These are phyloP conservation scores for Glyptemys insculpta DNA, from an alignment of 2,797 vertebrate genomes.

Conservation along the genomic window DNA sequence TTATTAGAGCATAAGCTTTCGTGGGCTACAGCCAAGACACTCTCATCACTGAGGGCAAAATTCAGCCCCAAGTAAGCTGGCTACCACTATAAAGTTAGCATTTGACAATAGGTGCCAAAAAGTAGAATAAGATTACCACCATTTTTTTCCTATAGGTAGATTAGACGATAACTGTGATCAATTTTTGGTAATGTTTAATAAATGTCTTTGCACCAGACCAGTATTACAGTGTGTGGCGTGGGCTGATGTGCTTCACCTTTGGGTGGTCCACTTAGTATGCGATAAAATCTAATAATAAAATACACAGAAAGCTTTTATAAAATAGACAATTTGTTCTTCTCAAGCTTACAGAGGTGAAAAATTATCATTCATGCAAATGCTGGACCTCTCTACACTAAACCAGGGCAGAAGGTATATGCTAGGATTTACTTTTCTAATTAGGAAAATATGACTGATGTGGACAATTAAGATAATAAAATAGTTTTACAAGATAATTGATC, in stretches of 20 bases:
- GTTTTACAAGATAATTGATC: constrained; percentile 68
- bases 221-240: background rate
- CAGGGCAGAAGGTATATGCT: constrained; percentile 31
- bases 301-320: constrained; percentile 4
- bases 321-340: constrained; percentile 11
- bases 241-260: fast-evolving
- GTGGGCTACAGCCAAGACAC: no score
- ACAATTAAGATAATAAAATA: constrained; percentile 70
- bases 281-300: background rate
- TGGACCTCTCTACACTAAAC: constrained; percentile 21
- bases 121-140: background rate
- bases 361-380: constrained; percentile 48
- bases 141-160: background rate
- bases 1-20: no score
- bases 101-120: background rate
- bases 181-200: background rate
- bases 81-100: fast-evolving
- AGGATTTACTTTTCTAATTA: constrained; percentile 76
- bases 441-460: constrained; percentile 65
- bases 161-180: fast-evolving
- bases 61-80: fast-evolving
- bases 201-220: background rate
- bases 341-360: constrained; percentile 38
- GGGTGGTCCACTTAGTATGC: background rate
- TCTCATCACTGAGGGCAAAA: background rate